A percentile compares a stretch with the other conserved stretches of the same genome.
Evolutionary conservation across 2,797 vertebrate genomes (phyloP).

Genomic region (Lophotriccus pileatus): DNA sequence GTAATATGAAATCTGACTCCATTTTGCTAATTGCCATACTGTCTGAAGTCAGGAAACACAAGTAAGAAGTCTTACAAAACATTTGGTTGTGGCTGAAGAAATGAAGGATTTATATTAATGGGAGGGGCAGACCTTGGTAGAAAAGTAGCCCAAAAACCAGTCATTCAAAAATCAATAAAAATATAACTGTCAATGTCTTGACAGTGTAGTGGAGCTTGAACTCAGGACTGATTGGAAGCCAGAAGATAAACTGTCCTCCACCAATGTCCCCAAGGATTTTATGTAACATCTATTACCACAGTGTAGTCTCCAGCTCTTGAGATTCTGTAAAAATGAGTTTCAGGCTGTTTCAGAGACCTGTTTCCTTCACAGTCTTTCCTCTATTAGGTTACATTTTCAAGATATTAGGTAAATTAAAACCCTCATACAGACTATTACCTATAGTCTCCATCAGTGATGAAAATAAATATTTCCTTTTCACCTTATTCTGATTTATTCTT

Average conservation of each 20-base stretch:
- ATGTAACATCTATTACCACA: background rate
- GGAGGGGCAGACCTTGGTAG: background rate
- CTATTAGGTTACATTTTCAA: background rate
- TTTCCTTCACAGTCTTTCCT: background rate
- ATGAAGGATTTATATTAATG: constrained; percentile 31
- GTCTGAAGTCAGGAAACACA: background rate
- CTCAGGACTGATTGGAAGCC: background rate
- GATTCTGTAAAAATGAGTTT: background rate
- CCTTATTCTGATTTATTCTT: background rate
- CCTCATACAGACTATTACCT: background rate
- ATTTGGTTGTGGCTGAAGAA: background rate
- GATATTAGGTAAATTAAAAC: background rate
- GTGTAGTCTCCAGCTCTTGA: background rate
- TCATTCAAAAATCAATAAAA: constrained; percentile 2
- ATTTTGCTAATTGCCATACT: constrained; percentile 17
- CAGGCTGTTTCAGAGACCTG: background rate
- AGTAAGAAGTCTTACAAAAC: background rate
- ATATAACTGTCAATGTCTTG: background rate
- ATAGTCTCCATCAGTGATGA: background rate
- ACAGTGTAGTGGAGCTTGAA: background rate
- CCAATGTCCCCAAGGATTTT: background rate
- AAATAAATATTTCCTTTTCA: background rate
- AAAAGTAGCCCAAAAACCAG: background rate
- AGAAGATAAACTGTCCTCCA: background rate
- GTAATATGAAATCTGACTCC: constrained; percentile 9